Conservation (phyloP, 1,140 invertebrate genomes). For the Chrysomallon squamiferum region DNA sequence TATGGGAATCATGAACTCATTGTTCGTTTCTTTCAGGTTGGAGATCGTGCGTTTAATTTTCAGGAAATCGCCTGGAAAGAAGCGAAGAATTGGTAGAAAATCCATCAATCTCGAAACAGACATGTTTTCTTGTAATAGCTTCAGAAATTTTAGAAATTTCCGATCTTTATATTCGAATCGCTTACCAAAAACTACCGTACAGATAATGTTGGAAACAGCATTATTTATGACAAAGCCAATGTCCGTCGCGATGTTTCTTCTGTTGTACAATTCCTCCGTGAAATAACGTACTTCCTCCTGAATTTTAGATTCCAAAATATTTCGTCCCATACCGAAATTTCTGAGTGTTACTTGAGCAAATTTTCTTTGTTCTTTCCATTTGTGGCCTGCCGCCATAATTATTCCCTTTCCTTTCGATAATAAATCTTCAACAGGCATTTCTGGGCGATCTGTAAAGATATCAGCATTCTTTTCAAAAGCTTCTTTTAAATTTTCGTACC, state of each 20-base stretch:
- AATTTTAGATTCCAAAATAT: constrained; percentile 74
- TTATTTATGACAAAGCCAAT: constrained; percentile 5
- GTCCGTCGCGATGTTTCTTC: background rate
- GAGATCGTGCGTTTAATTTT: constrained; percentile 5
- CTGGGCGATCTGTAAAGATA: constrained; percentile 30
- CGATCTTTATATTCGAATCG: constrained; percentile 72
- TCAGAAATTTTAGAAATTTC: constrained; percentile 19
- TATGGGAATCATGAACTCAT: background rate
- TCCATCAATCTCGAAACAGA: constrained; percentile 12
- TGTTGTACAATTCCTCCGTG: constrained; percentile 6
- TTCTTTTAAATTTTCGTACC: constrained; percentile 29
- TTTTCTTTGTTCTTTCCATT: constrained; percentile 85
- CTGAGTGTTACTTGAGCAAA: constrained; percentile 77
- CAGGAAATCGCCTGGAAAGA: constrained; percentile 37
- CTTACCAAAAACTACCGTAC: constrained; percentile 87
- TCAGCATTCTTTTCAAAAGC: constrained; percentile 31
- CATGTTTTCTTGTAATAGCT: constrained; percentile 11
- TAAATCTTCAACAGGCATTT: constrained; percentile 5
- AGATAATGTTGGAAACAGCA: constrained; percentile 91
- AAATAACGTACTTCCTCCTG: constrained; percentile 59
- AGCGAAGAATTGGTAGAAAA: constrained; percentile 24
- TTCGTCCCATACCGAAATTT: constrained; percentile 77
- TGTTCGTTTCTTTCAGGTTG: constrained; percentile 4
- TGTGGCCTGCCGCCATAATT: constrained; percentile 72
- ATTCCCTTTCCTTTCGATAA: constrained; percentile 28